phyloP scores from a whole-genome alignment of 2,888 invertebrate species.

The Orthosia gothica region DNA sequence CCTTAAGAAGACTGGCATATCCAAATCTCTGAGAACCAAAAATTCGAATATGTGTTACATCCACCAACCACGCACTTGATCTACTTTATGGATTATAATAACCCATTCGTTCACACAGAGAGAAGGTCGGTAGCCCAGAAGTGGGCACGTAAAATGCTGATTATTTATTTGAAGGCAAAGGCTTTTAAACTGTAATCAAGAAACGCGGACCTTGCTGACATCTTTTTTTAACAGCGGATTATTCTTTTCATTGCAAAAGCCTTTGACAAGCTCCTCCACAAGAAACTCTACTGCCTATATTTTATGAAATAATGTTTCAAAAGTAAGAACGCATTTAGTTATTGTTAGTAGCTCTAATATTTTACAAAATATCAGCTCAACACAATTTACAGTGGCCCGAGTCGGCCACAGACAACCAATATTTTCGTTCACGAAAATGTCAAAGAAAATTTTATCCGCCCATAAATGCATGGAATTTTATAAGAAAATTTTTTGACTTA shows the following conservation, averaged over 20 bases:
- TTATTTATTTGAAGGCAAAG: no score
- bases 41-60: not conserved
- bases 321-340: slow-evolving; percentile 40
- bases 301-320: slow-evolving; percentile 35
- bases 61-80: no score
- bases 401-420: slow-evolving; percentile 51
- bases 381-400: no score
- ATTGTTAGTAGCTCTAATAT: slow-evolving; percentile 56
- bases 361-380: slow-evolving; percentile 52
- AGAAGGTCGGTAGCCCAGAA: no score
- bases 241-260: no score
- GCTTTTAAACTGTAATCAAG: no score
- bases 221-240: not conserved
- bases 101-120: no score
- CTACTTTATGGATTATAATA: no score
- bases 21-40: not conserved
- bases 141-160: no score
- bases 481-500: slow-evolving; percentile 63
- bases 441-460: slow-evolving; percentile 57
- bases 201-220: no score
- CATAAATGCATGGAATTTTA: slow-evolving; percentile 65
- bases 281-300: not conserved
- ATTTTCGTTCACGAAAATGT: slow-evolving; percentile 65
- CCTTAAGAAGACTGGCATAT: no score
- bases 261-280: not conserved